phyloP scores from a whole-genome alignment of 2,113 vertebrate genomes.

The Platysternon megacephalum region DNA sequence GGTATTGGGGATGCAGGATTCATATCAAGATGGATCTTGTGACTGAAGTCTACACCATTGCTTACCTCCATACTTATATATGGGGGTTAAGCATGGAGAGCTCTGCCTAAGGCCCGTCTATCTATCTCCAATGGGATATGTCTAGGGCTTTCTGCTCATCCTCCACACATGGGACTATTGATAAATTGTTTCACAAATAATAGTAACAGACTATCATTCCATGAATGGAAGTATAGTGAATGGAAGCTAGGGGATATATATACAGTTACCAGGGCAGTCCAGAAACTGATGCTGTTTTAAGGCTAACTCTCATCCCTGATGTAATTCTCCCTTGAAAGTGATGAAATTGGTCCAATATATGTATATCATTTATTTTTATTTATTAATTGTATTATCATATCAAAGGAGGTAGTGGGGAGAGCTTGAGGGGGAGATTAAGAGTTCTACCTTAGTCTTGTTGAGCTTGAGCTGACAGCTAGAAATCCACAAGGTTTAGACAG shows the following conservation, averaged over 20 bases:
- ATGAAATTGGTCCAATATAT: not conserved
- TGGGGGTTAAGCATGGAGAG: not conserved
- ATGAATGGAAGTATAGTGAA: not conserved
- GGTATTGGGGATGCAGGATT: too few relatives aligned
- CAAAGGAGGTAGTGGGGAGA: too few relatives aligned
- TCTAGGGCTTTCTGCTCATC: not conserved
- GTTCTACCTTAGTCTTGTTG: too few relatives aligned
- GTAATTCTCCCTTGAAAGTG: not conserved
- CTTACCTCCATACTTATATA: not conserved
- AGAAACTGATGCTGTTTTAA: not conserved
- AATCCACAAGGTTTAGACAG: too few relatives aligned
- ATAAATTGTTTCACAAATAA: not conserved
- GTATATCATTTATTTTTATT: not conserved
- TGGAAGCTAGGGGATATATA: not conserved
- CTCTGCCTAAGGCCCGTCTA: too few relatives aligned
- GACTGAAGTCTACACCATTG: not conserved
- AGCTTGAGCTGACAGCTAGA: too few relatives aligned
- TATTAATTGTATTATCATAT: too few relatives aligned
- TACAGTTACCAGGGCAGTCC: not conserved
- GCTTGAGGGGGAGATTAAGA: too few relatives aligned
- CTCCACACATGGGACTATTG: not conserved
- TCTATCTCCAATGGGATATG: not conserved
- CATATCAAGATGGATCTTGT: not conserved
- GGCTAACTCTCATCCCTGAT: not conserved
- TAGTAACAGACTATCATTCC: not conserved